Base-by-base conservation (phyloP, 2,888 invertebrate species). In the Palloptera scutellata region DNA sequence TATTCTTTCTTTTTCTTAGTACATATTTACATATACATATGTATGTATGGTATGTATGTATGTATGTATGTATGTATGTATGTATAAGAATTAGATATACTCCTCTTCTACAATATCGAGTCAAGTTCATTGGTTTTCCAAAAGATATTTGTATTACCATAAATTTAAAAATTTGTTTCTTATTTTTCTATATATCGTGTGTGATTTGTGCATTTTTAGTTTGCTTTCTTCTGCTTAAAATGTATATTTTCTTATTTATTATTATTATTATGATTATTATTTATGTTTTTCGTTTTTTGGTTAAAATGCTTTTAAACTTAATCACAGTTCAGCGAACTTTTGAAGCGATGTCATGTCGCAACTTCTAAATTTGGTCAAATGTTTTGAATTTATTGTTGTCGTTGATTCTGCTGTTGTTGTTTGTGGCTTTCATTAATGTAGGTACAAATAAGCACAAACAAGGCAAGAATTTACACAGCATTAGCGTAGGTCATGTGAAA, bases 401-500 rank as follows among this genome's bases (percentile, higher is more conserved):
- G 12, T n/a, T 48, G 30, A 51, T 61, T 30, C 6, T 30, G 30
- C 6, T 48, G 48, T 48, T 48, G 12, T 40, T 61, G 30, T 61
- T 61, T 61, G 30, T 61, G 45, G 20, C 6, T 30, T 12, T 19
- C 6, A 15, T 1, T 17, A n/a, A 15, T 61, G 40, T 52, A 10
- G 12, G 12, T 5, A 61, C 61, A 61, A 61, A 61, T 48, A 40
- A 40, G 61, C 40, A 10, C 5, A 61, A 41, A 52, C 9, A 30
- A 30, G 30, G 2, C 30, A 30, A 30, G 12, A 62, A 62, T 62
- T 62, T 62, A 62, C 30, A 30, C 30, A 30, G 30, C 19, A 52
- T 64, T 64, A 64, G 58, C 51, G 58, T 64, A 64, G 58, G 64
- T 64, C 64, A 58, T 58, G 51, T 64, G 58, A 42, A 58, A 58